Evolutionary conservation across 1,140 invertebrate species (phyloP).

Genomic region (Lepidostoma basale): DNA sequence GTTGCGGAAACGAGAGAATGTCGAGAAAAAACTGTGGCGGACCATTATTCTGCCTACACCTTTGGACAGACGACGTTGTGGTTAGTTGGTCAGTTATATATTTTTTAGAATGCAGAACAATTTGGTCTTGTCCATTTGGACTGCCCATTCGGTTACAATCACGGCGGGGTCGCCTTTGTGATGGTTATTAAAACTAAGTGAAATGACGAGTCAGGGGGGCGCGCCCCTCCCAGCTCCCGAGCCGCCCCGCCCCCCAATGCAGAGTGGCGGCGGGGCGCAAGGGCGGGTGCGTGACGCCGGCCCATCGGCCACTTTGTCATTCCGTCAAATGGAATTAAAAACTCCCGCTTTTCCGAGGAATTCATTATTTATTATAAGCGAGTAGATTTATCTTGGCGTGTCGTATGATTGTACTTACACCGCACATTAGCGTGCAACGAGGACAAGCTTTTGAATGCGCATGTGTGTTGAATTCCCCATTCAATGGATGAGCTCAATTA

Average conservation of each 20-base stretch:
- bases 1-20: too few relatives aligned
- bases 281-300: conserved; percentile 9
- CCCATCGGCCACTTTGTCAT: conserved; percentile 25
- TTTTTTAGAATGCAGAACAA: too few relatives aligned
- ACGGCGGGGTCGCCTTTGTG: not conserved
- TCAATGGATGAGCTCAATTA: too few relatives aligned
- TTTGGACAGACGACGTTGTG: too few relatives aligned
- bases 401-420: not conserved
- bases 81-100: too few relatives aligned
- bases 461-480: too few relatives aligned
- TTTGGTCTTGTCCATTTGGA: too few relatives aligned
- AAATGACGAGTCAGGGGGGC: not conserved
- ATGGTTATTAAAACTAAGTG: not conserved
- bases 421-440: not conserved
- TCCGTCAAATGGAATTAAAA: conserved; percentile 29
- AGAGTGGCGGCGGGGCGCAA: not conserved
- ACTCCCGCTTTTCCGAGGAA: conserved; percentile 17
- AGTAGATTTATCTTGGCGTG: conserved; percentile 21
- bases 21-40: too few relatives aligned
- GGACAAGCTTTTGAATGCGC: too few relatives aligned
- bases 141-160: not conserved
- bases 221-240: not conserved
- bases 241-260: not conserved
- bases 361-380: conserved; percentile 26
- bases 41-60: too few relatives aligned